Evolutionary conservation across 2,888 invertebrate species (phyloP), one percentile per base, ranked within the genome.

Genomic region (Megamerina dolium): DNA sequence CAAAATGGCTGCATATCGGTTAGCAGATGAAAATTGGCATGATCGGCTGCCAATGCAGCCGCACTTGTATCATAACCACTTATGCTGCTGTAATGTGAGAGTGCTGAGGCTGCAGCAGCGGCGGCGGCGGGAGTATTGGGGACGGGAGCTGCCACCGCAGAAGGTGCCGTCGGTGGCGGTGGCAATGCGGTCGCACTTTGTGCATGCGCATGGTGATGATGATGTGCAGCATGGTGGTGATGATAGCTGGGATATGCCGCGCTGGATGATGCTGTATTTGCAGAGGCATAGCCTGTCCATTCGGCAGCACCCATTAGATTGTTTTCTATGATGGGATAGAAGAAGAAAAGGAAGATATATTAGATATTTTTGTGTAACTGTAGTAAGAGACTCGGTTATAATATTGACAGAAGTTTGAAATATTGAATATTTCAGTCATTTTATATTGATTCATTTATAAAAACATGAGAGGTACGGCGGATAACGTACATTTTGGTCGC

Each of bases 271-370:
- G 55, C 64, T 20, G 76, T 70, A 3, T 76, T 74, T 2, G 75
- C 65, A 19, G 61, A 53, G n/a, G 66, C 61, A 54, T 77, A 78
- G 5, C 79, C 79, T 78, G 78, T 78, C 80, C 79, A 80, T 56
- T 80, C 80, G 45, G 75, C 76, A 19, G 80, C 79, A 6, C 78
- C 79, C 54, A 80, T 74, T 56, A 80, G 74, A 61, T 78, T 78
- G 48, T 76, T 77, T 54, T 79, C 79, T 71, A 73, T 52, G 73
- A 72, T 48, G 47, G 55, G 53, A 52, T 52, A 37, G 48, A 33
- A 41, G 45, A 29, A 43, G 20, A 46, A 33, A 43, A 29, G 41
- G 38, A 21, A 27, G 23, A n/a, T 29, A 13, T 14, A n/a, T 29
- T 14, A 20, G 23, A 16, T 3, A 21, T 14, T 29, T 9, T 26